phyloP scores from a whole-genome alignment of 1,140 invertebrate genomes.

The Trichonephila clavipes region DNA sequence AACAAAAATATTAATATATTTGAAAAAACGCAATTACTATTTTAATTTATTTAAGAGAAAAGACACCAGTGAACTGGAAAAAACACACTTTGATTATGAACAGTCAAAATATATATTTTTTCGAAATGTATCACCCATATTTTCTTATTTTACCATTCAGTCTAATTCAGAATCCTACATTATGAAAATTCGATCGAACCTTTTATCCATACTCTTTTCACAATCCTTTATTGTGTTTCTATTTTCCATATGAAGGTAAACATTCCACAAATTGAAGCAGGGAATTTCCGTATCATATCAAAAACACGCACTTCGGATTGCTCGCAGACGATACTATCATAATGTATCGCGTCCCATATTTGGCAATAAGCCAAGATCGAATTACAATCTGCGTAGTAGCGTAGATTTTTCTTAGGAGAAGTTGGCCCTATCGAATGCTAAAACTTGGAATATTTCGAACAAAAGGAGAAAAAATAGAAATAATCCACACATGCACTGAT shows the following conservation, averaged over 20 bases:
- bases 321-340: background rate
- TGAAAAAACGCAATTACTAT: too few species aligned
- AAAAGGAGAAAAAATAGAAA: background rate
- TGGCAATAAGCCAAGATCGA: slow-evolving; percentile 57
- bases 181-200: background rate
- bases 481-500: too few species aligned
- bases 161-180: background rate
- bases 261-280: slow-evolving; percentile 28
- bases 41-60: too few species aligned
- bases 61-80: too few species aligned
- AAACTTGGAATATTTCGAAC: background rate
- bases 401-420: background rate
- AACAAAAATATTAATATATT: too few species aligned
- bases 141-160: background rate
- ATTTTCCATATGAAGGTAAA: background rate
- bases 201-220: background rate
- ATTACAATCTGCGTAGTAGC: slow-evolving; percentile 46
- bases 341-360: background rate
- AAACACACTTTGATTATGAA: too few species aligned
- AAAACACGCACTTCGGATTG: slow-evolving; percentile 9
- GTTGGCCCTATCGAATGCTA: background rate
- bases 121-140: background rate
- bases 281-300: background rate
- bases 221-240: background rate
- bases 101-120: background rate